Percentiles rank a stretch among this genome's conserved stretches.
These are phyloP conservation scores for Lithophane semibrunnea DNA, from an alignment of 2,888 invertebrate species.

Conservation along the genomic window DNA sequence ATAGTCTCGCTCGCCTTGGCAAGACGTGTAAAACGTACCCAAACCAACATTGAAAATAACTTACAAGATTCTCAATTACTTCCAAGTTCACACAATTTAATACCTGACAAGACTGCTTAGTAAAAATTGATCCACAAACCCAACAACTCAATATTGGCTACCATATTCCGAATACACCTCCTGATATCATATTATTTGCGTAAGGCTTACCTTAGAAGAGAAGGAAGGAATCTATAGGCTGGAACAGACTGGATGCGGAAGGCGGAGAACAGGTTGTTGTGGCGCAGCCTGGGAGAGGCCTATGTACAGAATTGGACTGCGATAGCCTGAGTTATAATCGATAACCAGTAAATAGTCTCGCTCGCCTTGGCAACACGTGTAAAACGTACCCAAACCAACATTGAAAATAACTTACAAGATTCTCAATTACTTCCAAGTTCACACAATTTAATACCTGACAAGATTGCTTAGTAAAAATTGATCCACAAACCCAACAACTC, in stretches of 20 bases:
- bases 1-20: not conserved
- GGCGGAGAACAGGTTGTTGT: too few relatives aligned
- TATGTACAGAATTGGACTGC: not conserved
- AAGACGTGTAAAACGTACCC: constrained; percentile 2
- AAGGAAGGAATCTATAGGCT: constrained; percentile 70
- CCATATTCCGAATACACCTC: constrained; percentile 60
- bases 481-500: too few relatives aligned
- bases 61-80: constrained; percentile 22
- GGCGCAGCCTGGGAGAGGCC: too few relatives aligned
- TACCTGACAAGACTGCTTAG: constrained; percentile 38
- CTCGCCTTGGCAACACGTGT: too few relatives aligned
- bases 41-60: constrained; percentile 10
- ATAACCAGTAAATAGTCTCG: not conserved
- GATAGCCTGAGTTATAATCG: not conserved
- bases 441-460: too few relatives aligned
- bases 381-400: too few relatives aligned
- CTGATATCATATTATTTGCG: constrained; percentile 71
- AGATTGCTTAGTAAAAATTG: too few relatives aligned
- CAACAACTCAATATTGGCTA: constrained; percentile 22
- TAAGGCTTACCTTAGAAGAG: constrained; percentile 72
- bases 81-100: constrained; percentile 31
- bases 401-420: too few relatives aligned
- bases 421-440: too few relatives aligned
- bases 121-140: constrained; percentile 35
- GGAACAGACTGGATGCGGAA: not conserved